phyloP scores from a whole-genome alignment of 2,113 vertebrate genomes.

The Heteronetta atricapilla region DNA sequence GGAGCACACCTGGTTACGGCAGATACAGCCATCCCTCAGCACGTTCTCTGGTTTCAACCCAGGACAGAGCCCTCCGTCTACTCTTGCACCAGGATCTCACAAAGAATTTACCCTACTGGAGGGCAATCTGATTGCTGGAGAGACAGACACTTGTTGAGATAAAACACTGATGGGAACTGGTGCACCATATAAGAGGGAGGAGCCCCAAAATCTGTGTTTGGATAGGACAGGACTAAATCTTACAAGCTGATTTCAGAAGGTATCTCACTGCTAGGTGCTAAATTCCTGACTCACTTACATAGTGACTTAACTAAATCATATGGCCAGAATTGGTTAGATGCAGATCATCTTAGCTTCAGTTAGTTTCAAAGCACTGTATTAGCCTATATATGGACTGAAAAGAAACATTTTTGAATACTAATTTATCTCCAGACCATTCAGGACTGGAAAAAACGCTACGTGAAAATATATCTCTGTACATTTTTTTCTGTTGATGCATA shows the following conservation, averaged over 20 bases:
- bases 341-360: neutral
- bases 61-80: neutral
- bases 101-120: neutral
- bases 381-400: neutral
- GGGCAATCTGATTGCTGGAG: neutral
- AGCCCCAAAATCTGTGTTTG: neutral
- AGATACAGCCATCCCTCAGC: neutral
- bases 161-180: rapidly evolving
- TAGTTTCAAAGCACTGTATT: neutral
- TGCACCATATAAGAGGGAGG: rapidly evolving
- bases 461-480: neutral
- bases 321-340: neutral
- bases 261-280: neutral
- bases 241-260: neutral
- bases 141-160: neutral
- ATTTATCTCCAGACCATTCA: neutral
- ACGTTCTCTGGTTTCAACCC: neutral
- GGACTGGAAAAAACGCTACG: neutral
- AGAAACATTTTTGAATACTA: neutral
- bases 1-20: neutral
- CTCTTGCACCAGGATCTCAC: neutral
- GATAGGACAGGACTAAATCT: neutral
- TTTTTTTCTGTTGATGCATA: neutral
- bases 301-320: neutral
- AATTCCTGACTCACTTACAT: neutral